Conservation (phyloP, 2,113 vertebrate species). For the Chaetodon trifascialis region DNA sequence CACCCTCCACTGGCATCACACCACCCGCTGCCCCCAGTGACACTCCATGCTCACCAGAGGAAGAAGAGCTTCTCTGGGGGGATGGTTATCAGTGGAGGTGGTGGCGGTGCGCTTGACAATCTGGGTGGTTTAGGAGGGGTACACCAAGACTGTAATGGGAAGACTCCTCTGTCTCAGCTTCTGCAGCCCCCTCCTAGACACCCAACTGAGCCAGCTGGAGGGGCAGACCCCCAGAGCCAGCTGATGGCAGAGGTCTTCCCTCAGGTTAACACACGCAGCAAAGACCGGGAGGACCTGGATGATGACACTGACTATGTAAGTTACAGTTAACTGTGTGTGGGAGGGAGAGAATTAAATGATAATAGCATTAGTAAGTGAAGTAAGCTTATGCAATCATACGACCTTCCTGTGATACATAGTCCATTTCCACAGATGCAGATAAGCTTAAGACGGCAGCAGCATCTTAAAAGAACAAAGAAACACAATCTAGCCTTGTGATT, state of each 20-base stretch:
- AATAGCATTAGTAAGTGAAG: constrained; percentile 12
- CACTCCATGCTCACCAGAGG: constrained; percentile 61
- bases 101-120: constrained; percentile 11
- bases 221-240: constrained; percentile 63
- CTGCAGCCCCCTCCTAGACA: constrained; percentile 59
- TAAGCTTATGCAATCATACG: neutral
- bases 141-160: constrained; percentile 94
- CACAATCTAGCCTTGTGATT: constrained; percentile 17
- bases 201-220: constrained; percentile 41
- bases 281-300: constrained; percentile 90
- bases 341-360: neutral
- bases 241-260: constrained; percentile 92
- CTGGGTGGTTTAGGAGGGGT: constrained; percentile 48
- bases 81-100: constrained; percentile 42
- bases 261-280: constrained; percentile 90
- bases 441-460: neutral
- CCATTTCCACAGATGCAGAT: constrained; percentile 14
- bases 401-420: neutral
- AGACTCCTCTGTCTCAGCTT: constrained; percentile 87
- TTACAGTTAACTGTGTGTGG: constrained; percentile 26
- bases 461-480: constrained; percentile 28
- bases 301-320: constrained; percentile 97
- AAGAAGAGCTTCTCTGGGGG: constrained; percentile 84
- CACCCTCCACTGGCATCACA: constrained; percentile 47
- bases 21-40: constrained; percentile 42